Evolutionary conservation across 2,113 vertebrate species (phyloP).

Genomic region (Ariopsis seemanni): DNA sequence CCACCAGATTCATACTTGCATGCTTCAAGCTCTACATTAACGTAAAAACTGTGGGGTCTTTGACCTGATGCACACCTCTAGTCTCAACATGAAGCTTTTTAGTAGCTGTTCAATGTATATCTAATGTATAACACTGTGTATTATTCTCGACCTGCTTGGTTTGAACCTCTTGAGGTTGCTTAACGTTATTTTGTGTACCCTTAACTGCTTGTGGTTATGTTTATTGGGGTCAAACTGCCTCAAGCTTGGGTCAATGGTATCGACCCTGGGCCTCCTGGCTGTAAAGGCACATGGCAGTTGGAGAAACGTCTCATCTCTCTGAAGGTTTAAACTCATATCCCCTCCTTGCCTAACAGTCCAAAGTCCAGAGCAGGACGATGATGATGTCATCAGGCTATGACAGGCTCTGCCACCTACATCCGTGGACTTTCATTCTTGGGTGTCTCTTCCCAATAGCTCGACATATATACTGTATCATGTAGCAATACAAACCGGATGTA

Average conservation of each 20-base stretch:
- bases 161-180: background rate
- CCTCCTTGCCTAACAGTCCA: background rate
- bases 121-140: background rate
- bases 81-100: background rate
- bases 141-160: background rate
- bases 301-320: background rate
- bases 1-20: background rate
- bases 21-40: background rate
- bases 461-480: background rate
- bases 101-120: background rate
- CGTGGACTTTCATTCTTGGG: background rate
- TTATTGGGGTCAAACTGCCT: conserved; percentile 1
- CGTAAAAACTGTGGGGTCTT: background rate
- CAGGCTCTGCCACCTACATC: background rate
- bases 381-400: background rate
- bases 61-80: background rate
- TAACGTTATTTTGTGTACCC: background rate
- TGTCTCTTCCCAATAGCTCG: background rate
- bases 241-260: background rate
- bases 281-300: background rate
- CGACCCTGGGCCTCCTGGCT: background rate
- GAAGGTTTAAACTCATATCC: background rate
- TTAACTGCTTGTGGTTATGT: background rate
- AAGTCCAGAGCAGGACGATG: background rate
- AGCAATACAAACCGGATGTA: background rate